Evolutionary conservation across 2,888 invertebrate genomes (phyloP).

Genomic region (Agrotis exclamationis): DNA sequence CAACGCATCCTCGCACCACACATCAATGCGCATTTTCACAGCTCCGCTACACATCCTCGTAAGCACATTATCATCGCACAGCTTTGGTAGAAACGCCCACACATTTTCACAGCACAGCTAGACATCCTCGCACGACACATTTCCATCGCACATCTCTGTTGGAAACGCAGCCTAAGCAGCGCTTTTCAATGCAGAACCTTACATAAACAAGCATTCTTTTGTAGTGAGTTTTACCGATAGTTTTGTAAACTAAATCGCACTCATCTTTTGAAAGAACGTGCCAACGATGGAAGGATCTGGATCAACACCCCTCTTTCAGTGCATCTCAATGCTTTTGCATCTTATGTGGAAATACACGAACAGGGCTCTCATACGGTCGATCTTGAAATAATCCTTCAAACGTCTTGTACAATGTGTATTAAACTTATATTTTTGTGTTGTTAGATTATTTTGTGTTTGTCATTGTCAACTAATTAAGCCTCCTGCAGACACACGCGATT

Average conservation of each 20-base stretch:
- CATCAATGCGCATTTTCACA: too few species aligned
- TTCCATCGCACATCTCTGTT: too few species aligned
- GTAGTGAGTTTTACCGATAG: slow-evolving; percentile 12
- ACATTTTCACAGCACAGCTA: too few species aligned
- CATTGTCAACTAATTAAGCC: too few species aligned
- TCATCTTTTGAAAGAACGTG: slow-evolving; percentile 50
- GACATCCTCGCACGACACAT: too few species aligned
- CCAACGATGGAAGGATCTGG: slow-evolving; percentile 34
- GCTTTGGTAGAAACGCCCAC: too few species aligned
- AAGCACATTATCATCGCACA: too few species aligned
- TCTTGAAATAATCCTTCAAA: slow-evolving; percentile 28
- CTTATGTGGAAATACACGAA: slow-evolving; percentile 19
- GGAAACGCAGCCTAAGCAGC: background rate
- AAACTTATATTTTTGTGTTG: background rate
- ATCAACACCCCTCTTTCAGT: slow-evolving; percentile 45
- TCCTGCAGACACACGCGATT: too few species aligned
- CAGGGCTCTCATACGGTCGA: background rate
- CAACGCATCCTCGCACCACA: too few species aligned
- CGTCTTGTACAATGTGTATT: slow-evolving; percentile 5
- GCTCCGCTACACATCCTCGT: too few species aligned
- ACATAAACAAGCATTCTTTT: background rate
- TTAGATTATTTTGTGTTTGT: background rate
- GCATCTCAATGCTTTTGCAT: slow-evolving; percentile 40
- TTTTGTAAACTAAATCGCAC: slow-evolving; percentile 46
- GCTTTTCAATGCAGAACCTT: slow-evolving; percentile 5